Evolutionary conservation across 2,797 vertebrate genomes (phyloP), one percentile per base, ranked within the genome.

Genomic region (Sphaeramia orbicularis): DNA sequence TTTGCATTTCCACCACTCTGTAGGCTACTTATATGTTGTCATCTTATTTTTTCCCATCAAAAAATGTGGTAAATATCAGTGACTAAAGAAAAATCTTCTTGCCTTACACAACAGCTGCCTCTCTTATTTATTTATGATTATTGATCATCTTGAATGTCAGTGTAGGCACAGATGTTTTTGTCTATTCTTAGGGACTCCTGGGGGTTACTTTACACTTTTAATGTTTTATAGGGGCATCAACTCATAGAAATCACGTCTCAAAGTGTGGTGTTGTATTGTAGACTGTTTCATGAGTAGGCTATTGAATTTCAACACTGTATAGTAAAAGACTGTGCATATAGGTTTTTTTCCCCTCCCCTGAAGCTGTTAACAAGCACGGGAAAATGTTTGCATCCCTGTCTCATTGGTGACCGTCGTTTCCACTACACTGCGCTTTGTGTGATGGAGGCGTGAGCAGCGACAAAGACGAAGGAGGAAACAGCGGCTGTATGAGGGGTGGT

Each of bases 381-480:
- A n/a, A 15, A 13, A 68, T 73, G 66, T 65, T 59, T 69, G 70
- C 67, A 54, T 81, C 81, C 70, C 74, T 19, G 50, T 75, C 53
- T 81, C 40, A 45, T 78, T 73, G 65, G 68, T 67, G 80, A 74
- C 64, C 59, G 63, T 71, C 57, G 76, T 70, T 81, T 87, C 86
- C 86, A 82, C 84, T 83, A 80, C 86, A 65, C 81, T 89, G 91
- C 50, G 88, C 87, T 90, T 92, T 90, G 89, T 79, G 83, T 86
- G 92, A 91, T 71, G 90, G 90, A 91, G 86, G 86, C 84, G 65
- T 78, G 81, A 89, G 76, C 85, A 86, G 81, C 76, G 65, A 93
- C 90, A 91, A 93, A 90, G 89, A 71, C 83, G 38, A 73, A 66
- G 69, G 52, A 71, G 69, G 41, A 81, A 76, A 76, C 69, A 62